Percentiles rank a stretch among this genome's conserved stretches.
Conservation (phyloP, 2,797 vertebrate species). For the Gastrophryne carolinensis region DNA sequence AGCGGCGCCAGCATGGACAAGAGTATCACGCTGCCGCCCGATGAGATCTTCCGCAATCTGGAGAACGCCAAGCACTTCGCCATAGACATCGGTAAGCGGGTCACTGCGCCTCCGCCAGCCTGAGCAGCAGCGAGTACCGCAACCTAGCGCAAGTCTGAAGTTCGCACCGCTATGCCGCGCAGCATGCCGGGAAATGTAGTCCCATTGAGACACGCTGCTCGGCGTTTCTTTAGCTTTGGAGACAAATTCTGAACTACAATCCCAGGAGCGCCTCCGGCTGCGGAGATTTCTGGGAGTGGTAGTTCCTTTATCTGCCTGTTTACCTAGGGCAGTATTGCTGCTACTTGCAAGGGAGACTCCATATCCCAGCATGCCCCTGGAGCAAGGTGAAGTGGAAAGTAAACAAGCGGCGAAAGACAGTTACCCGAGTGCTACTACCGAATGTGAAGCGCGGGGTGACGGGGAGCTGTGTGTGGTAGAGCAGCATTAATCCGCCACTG, state of each 20-base stretch:
- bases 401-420: constrained; percentile 37
- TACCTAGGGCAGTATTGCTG: not conserved
- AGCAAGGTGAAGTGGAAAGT: constrained; percentile 50
- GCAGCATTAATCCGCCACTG: too few relatives aligned
- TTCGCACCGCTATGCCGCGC: constrained; percentile 33
- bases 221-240: rapidly evolving
- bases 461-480: not conserved
- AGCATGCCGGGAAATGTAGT: constrained; percentile 55
- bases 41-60: constrained; percentile 94
- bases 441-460: too few relatives aligned
- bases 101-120: not conserved
- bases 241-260: constrained; percentile 1
- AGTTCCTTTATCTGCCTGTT: constrained; percentile 20
- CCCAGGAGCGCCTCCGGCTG: constrained; percentile 8
- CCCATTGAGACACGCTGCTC: rapidly evolving
- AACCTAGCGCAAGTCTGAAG: not conserved
- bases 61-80: constrained; percentile 97
- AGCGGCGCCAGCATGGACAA: constrained; percentile 84
- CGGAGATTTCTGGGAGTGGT: constrained; percentile 36
- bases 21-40: constrained; percentile 92
- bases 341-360: constrained; percentile 45
- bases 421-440: too few relatives aligned
- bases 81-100: constrained; percentile 88
- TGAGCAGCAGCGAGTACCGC: not conserved
- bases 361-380: constrained; percentile 42